Conservation (phyloP, 1,140 invertebrate genomes). For the Habropoda laboriosa region DNA sequence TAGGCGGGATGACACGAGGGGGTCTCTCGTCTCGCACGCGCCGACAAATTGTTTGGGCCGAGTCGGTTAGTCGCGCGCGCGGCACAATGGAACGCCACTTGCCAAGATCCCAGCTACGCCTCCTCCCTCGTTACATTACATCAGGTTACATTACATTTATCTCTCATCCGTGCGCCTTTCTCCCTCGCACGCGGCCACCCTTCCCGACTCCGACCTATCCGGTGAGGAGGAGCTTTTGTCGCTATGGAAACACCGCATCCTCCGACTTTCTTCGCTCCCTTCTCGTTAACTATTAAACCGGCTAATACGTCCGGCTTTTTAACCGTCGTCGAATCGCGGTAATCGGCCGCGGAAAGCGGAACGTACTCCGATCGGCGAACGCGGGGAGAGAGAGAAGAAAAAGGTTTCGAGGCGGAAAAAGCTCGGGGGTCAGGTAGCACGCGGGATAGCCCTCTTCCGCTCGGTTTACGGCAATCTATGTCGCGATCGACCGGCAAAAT, state of each 20-base stretch:
- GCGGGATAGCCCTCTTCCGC: conserved; percentile 38
- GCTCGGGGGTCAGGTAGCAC: conserved; percentile 40
- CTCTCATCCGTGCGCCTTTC: conserved; percentile 73
- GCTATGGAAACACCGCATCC: conserved; percentile 73
- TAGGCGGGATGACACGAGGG: conserved; percentile 43
- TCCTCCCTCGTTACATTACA: conserved; percentile 68
- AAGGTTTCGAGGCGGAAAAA: conserved; percentile 49
- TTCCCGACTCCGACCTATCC: conserved; percentile 56
- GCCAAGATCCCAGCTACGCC: conserved; percentile 61
- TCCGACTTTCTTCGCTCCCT: conserved; percentile 6
- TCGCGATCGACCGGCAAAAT: conserved; percentile 58
- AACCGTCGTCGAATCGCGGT: neutral
- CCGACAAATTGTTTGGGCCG: conserved; percentile 81
- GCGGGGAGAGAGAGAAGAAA: too few species aligned
- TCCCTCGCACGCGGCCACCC: conserved; percentile 69
- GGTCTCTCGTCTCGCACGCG: conserved; percentile 57
- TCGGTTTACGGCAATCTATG: conserved; percentile 44
- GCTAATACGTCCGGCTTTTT: conserved; percentile 1
- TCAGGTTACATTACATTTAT: conserved; percentile 78
- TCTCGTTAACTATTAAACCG: conserved; percentile 5
- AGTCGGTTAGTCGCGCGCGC: conserved; percentile 77
- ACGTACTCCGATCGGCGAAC: too few species aligned
- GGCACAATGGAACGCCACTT: conserved; percentile 80
- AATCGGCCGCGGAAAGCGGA: neutral
- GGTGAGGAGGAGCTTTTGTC: conserved; percentile 45